Percentiles rank a stretch among this genome's conserved stretches.
These are phyloP conservation scores for Steatornis caripensis DNA, from an alignment of 2,113 vertebrate species.

Conservation along the genomic window DNA sequence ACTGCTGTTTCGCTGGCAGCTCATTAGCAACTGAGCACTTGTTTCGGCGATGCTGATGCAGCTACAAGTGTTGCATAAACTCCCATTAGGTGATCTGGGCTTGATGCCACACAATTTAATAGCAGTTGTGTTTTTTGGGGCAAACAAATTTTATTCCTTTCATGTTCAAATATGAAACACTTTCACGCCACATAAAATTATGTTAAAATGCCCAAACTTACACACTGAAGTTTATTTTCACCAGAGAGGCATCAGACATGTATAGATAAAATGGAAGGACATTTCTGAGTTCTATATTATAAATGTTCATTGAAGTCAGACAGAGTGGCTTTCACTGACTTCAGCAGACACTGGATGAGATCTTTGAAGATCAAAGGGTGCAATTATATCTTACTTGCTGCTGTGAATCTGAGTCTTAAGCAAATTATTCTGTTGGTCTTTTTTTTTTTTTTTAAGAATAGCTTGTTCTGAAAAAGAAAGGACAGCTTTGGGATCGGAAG, in stretches of 20 bases:
- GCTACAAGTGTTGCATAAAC: background rate
- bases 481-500: background rate
- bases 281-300: constrained; percentile 13
- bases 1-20: background rate
- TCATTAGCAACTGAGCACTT: background rate
- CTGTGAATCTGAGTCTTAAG: constrained; percentile 36
- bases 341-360: constrained; percentile 48
- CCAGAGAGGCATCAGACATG: background rate
- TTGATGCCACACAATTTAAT: constrained; percentile 1
- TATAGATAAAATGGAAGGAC: constrained; percentile 36
- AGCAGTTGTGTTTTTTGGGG: background rate
- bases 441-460: background rate
- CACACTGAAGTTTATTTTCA: constrained; percentile 20
- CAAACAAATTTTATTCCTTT: constrained; percentile 42
- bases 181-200: constrained; percentile 49
- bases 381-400: constrained; percentile 49
- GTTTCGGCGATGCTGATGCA: background rate
- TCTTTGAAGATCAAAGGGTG: constrained; percentile 61
- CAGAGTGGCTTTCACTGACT: constrained; percentile 48
- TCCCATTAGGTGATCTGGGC: constrained; percentile 44
- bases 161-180: constrained; percentile 54
- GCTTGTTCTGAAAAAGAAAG: background rate
- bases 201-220: constrained; percentile 26
- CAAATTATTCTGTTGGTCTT: constrained; percentile 47
- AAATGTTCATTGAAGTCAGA: constrained; percentile 52